These are phyloP conservation scores for Pygmarrhopalites habei DNA, from an alignment of 1,140 invertebrate species.

Conservation along the genomic window DNA sequence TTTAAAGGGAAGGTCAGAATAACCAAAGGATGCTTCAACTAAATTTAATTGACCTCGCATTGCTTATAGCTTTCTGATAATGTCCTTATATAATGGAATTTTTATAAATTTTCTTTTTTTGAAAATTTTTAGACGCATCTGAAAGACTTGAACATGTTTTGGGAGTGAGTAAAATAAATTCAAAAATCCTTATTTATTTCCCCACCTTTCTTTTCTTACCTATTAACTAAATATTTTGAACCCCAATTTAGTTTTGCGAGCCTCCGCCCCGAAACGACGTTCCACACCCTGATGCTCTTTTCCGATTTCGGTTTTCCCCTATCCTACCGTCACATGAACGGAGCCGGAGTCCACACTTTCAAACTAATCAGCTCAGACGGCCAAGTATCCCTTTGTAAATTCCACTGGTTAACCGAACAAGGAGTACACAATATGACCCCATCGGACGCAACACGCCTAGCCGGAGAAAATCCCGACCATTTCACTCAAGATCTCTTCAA, in stretches of 20 bases:
- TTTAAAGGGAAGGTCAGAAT: too few relatives aligned
- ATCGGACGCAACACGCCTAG: slow-evolving; percentile 47
- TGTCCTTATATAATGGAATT: slow-evolving; percentile 41
- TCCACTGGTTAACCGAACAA: slow-evolving; percentile 58
- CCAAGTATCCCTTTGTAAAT: slow-evolving; percentile 53
- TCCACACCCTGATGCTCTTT: slow-evolving; percentile 50
- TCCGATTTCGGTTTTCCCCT: slow-evolving; percentile 52
- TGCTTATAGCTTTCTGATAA: slow-evolving; percentile 53
- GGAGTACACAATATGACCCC: slow-evolving; percentile 52
- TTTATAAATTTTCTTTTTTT: slow-evolving; percentile 52
- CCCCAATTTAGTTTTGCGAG: slow-evolving; percentile 55
- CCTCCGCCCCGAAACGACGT: slow-evolving; percentile 48
- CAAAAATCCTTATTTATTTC: slow-evolving; percentile 45
- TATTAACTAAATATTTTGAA: slow-evolving; percentile 57
- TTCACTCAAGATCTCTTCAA: slow-evolving; percentile 54
- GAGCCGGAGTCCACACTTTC: slow-evolving; percentile 62
- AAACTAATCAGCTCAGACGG: slow-evolving; percentile 58
- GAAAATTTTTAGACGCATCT: slow-evolving; percentile 54
- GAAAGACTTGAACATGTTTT: too few relatives aligned
- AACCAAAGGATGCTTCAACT: slow-evolving; percentile 62
- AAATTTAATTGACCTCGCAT: slow-evolving; percentile 77
- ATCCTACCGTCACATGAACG: slow-evolving; percentile 55
- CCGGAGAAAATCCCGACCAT: slow-evolving; percentile 54
- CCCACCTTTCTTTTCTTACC: slow-evolving; percentile 42
- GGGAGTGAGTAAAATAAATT: too few relatives aligned